Base-by-base conservation (phyloP, 2,113 vertebrate species). In the Ciconia stormi region DNA sequence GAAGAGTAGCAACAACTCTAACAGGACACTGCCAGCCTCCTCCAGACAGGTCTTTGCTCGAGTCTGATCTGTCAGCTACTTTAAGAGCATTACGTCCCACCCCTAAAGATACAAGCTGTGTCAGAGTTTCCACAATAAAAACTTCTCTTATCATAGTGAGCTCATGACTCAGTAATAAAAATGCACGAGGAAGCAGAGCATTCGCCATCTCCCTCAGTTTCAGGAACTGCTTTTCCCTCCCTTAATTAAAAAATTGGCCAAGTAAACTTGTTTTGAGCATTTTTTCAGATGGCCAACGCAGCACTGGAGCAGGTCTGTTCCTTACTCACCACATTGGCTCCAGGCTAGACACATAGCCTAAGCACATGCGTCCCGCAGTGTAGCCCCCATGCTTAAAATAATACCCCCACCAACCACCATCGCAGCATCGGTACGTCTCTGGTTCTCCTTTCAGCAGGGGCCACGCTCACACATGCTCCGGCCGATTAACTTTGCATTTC, bases 331-430 rank as follows among this genome's bases (percentile, higher is more conserved):
- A 21, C 32, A 4, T 0, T 50, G 70, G 23, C 47, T 56, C 23
- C 52, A 67, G 32, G 71, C 42, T 47, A 29, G 17, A 56, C 22
- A 19, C 30, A 53, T 0, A n/a, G 38, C 38, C 38, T 15, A 15
- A 30, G 66, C 32, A 25, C 26, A 3, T 1, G 13, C 1, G 0
- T 20, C 32, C 47, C 2, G 2, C 32, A 34, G 14, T 1, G 12
- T 16, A 50, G 2, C 5, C 7, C 8, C 36, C 25, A 4, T 3
- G 14, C 18, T 34, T 40, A 56, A 72, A 61, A 32, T 46, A 74
- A 62, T 13, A 15, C 21, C 34, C 25, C 5, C 49, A 50, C 27
- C 2, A 1, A 25, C 30, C 14, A 62, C 32, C 27, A n/a, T 2
- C 5, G 2, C 38, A 53, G 58, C 26, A 32, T 2, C 1, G 0